Percentiles rank a stretch among this genome's conserved stretches.
Conservation (phyloP, 1,140 invertebrate genomes). For the Drosophila albomicans region DNA sequence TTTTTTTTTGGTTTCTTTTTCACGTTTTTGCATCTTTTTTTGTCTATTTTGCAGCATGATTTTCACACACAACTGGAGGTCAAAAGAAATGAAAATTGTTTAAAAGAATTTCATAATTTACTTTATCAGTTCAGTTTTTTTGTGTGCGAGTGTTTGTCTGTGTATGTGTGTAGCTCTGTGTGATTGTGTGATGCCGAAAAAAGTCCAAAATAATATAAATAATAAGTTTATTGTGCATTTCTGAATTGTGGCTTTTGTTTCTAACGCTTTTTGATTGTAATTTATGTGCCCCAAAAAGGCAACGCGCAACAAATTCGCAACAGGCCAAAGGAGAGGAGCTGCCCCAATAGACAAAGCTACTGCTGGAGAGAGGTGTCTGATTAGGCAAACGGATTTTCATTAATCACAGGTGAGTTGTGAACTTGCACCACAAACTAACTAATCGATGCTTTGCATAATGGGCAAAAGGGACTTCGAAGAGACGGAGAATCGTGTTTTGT, state of each 20-base stretch:
- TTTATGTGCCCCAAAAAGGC: constrained; percentile 22
- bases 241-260: constrained; percentile 38
- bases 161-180: constrained; percentile 39
- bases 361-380: constrained; percentile 25
- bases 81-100: constrained; percentile 40
- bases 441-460: constrained; percentile 19
- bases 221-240: constrained; percentile 46
- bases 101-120: constrained; percentile 54
- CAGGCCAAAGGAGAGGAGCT: constrained; percentile 5
- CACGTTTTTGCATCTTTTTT: constrained; percentile 22
- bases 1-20: constrained; percentile 21
- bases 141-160: constrained; percentile 26
- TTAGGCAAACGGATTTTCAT: constrained; percentile 38
- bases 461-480: neutral
- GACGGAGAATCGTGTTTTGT: constrained; percentile 1
- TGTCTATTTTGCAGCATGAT: constrained; percentile 39
- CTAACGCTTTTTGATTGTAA: constrained; percentile 36
- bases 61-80: constrained; percentile 36
- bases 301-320: constrained; percentile 9
- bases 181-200: constrained; percentile 5
- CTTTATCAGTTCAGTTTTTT: constrained; percentile 19
- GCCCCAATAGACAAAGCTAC: neutral
- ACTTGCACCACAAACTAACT: constrained; percentile 11
- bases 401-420: constrained; percentile 53
- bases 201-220: constrained; percentile 3